phyloP scores from a whole-genome alignment of 2,888 invertebrate genomes.

The Halocaridina rubra region DNA sequence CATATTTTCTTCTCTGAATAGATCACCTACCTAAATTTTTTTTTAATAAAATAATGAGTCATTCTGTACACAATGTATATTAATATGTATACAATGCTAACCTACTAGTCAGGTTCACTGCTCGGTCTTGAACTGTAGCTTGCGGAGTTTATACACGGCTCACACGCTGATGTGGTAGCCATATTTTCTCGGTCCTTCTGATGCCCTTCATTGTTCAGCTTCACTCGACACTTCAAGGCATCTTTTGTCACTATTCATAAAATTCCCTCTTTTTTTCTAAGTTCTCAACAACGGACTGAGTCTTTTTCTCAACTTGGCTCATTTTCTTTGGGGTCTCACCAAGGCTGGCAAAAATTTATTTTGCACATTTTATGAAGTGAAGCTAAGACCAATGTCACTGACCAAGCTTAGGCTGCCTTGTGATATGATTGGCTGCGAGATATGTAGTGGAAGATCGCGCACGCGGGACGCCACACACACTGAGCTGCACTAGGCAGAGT shows the following conservation, averaged over 20 bases:
- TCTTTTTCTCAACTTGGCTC: slow-evolving; percentile 44
- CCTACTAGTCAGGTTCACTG: slow-evolving; percentile 56
- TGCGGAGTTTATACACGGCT: slow-evolving; percentile 16
- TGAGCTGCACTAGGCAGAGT: slow-evolving; percentile 57
- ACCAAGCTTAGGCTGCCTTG: slow-evolving; percentile 61
- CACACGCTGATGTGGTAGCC: slow-evolving; percentile 8
- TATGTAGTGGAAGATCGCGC: slow-evolving; percentile 60
- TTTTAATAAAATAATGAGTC: slow-evolving; percentile 62
- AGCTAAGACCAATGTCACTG: slow-evolving; percentile 52
- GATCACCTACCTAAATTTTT: slow-evolving; percentile 57
- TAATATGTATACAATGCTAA: slow-evolving; percentile 60
- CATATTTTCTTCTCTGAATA: slow-evolving; percentile 53
- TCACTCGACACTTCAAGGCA: slow-evolving; percentile 55
- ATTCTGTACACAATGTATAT: slow-evolving; percentile 61
- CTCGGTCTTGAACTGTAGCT: slow-evolving; percentile 47
- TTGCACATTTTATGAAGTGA: slow-evolving; percentile 54
- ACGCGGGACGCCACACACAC: slow-evolving; percentile 46
- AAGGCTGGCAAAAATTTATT: slow-evolving; percentile 52
- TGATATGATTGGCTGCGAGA: slow-evolving; percentile 61
- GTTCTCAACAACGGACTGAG: slow-evolving; percentile 39
- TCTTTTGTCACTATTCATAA: slow-evolving; percentile 40
- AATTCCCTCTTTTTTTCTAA: slow-evolving; percentile 29
- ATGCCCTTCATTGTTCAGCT: slow-evolving; percentile 50
- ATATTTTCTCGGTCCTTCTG: slow-evolving; percentile 34
- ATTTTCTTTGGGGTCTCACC: slow-evolving; percentile 51